Conservation (phyloP, 2,888 invertebrate species). For the Drosophila ustulata region DNA sequence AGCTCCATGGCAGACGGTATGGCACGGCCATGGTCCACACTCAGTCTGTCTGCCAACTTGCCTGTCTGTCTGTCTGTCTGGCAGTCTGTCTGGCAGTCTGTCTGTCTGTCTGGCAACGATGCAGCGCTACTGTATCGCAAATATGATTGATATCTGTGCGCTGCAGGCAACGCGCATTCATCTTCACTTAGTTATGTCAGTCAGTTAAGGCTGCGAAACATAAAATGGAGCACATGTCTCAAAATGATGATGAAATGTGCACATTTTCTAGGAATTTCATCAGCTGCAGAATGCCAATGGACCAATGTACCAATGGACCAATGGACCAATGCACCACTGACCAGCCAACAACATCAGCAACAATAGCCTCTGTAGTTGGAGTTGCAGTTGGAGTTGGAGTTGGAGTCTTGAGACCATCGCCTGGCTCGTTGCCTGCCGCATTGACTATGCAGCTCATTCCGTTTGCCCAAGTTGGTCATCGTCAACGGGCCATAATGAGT, state of each 20-base stretch:
- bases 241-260: constrained; percentile 83
- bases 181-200: constrained; percentile 81
- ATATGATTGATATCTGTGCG: constrained; percentile 82
- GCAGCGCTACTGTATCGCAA: constrained; percentile 66
- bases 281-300: constrained; percentile 52
- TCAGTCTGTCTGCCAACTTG: neutral
- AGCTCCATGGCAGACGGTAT: constrained; percentile 75
- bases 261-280: constrained; percentile 80
- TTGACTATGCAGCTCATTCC: constrained; percentile 75
- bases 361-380: constrained; percentile 1
- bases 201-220: constrained; percentile 71
- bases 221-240: constrained; percentile 83
- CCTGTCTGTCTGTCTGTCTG: neutral
- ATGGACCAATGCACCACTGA: constrained; percentile 30
- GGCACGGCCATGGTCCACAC: constrained; percentile 60
- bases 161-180: constrained; percentile 75
- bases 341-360: constrained; percentile 19
- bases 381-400: constrained; percentile 11
- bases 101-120: neutral
- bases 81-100: neutral
- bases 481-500: constrained; percentile 76
- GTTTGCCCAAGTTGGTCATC: constrained; percentile 79
- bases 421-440: constrained; percentile 20
- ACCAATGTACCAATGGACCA: constrained; percentile 60
- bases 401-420: constrained; percentile 40